Conservation (phyloP, 1,140 invertebrate genomes). For the Papilio glaucus region DNA sequence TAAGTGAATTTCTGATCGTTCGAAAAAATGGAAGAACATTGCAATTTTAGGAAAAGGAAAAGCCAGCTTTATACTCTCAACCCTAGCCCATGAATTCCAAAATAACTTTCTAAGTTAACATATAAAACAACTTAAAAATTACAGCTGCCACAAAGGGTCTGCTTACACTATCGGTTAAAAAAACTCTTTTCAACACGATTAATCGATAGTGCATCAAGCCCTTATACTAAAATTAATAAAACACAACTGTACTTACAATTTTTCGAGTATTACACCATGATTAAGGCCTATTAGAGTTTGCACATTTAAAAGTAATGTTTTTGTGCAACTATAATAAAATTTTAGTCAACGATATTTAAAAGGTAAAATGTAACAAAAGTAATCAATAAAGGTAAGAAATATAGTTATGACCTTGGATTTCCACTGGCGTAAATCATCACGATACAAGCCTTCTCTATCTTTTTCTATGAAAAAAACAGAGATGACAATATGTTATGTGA, state of each 20-base stretch:
- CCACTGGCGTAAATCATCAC: no score
- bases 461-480: no score
- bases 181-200: background rate
- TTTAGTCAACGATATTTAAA: background rate
- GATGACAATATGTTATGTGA: no score
- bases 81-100: background rate
- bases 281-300: background rate
- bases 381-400: background rate
- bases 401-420: background rate
- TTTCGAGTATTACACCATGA: background rate
- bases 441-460: no score
- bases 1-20: conserved; percentile 22
- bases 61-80: background rate
- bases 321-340: conserved; percentile 25
- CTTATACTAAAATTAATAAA: background rate
- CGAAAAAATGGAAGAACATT: background rate
- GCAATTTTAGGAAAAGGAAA: background rate
- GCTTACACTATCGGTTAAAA: conserved; percentile 3
- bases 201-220: background rate
- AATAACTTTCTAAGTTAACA: background rate
- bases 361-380: background rate
- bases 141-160: background rate
- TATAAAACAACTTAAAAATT: background rate
- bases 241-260: conserved; percentile 33
- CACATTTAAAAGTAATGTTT: background rate